Evolutionary conservation across 2,888 invertebrate species (phyloP).

Genomic region (Auanema freiburgensis): DNA sequence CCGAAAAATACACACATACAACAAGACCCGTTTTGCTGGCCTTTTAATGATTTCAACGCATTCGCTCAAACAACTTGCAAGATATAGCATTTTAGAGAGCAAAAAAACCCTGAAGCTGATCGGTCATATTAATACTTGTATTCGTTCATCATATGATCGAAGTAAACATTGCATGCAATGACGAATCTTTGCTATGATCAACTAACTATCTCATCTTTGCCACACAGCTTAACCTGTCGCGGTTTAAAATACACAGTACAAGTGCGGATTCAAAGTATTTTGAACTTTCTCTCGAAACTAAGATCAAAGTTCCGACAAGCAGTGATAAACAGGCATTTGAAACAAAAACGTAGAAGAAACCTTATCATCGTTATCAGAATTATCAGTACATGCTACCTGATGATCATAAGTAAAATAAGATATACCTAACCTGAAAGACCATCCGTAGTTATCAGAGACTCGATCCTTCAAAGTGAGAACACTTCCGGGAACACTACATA

Average conservation of each 20-base stretch:
- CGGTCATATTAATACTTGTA: no score
- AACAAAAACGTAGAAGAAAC: not conserved
- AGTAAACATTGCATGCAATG: not conserved
- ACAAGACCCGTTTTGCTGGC: no score
- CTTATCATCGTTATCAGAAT: not conserved
- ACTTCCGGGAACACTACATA: constrained; percentile 80
- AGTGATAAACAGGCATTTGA: not conserved
- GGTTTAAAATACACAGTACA: not conserved
- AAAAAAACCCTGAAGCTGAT: no score
- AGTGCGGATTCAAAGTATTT: no score
- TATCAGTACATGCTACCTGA: not conserved
- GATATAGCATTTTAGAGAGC: no score
- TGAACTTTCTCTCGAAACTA: no score
- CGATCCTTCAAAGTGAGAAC: constrained; percentile 55
- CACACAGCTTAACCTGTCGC: not conserved
- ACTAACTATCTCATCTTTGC: not conserved
- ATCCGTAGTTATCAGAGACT: constrained; percentile 53
- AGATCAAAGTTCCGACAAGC: no score
- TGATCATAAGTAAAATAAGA: not conserved
- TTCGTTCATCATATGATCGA: no score
- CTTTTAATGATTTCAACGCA: no score
- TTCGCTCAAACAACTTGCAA: no score
- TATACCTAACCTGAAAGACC: constrained; percentile 53
- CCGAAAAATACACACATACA: no score
- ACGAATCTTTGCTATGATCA: not conserved